Evolutionary conservation across 2,888 invertebrate genomes (phyloP).

Genomic region (Oscheius sp.): DNA sequence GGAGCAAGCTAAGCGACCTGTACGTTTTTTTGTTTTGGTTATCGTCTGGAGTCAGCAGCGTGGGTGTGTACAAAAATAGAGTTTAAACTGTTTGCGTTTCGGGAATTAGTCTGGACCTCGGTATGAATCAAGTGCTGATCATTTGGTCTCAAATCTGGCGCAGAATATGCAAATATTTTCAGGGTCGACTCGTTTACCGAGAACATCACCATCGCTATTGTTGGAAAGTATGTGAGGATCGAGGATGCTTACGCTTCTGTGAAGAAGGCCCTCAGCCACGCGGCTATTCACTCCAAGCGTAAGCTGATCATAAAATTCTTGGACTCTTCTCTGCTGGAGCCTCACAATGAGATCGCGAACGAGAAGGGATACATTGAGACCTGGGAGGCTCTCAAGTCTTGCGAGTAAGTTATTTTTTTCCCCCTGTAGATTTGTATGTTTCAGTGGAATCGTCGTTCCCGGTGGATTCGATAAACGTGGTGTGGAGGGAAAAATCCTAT

Average conservation of each 20-base stretch:
- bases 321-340: slow-evolving; percentile 58
- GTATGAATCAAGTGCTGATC: neutral
- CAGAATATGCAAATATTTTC: neutral
- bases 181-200: slow-evolving; percentile 59
- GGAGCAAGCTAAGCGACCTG: slow-evolving; percentile 63
- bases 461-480: slow-evolving; percentile 97
- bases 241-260: slow-evolving; percentile 90
- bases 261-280: slow-evolving; percentile 85
- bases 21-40: slow-evolving; percentile 39
- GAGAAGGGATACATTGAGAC: slow-evolving; percentile 51
- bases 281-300: slow-evolving; percentile 86
- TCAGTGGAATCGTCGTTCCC: slow-evolving; percentile 91
- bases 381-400: slow-evolving; percentile 56
- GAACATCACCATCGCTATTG: slow-evolving; percentile 82
- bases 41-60: neutral
- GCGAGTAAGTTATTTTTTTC: slow-evolving; percentile 56
- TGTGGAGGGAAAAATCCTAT: slow-evolving; percentile 93
- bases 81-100: no score
- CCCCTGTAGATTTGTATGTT: slow-evolving; percentile 58
- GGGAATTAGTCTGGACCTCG: neutral
- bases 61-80: neutral
- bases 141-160: neutral
- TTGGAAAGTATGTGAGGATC: slow-evolving; percentile 84
- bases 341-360: slow-evolving; percentile 37
- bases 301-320: slow-evolving; percentile 82